These are phyloP conservation scores for Salvelinus alpinus DNA, from an alignment of 2,113 vertebrate genomes.

Conservation along the genomic window DNA sequence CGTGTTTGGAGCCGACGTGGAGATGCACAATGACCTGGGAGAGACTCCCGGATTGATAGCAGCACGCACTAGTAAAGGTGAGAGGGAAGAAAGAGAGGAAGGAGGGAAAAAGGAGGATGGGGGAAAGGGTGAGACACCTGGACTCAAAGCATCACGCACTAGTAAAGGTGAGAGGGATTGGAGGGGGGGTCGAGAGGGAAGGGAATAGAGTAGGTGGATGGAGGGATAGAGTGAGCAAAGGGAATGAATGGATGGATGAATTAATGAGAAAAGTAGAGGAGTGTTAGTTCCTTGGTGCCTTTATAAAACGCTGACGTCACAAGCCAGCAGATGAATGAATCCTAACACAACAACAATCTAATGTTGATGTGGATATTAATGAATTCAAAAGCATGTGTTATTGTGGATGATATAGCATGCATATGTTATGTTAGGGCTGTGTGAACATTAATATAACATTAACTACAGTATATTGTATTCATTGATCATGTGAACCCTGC, in stretches of 20 bases:
- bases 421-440: not conserved
- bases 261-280: not conserved
- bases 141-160: conserved; percentile 85
- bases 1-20: conserved; percentile 92
- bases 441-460: not conserved
- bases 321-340: not conserved
- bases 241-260: too few species aligned
- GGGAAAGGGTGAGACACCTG: conserved; percentile 83
- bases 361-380: not conserved
- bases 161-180: conserved; percentile 84
- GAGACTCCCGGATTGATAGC: conserved; percentile 91
- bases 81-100: not conserved
- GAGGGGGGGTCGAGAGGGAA: not conserved
- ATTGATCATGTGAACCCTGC: not conserved
- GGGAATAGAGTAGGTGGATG: not conserved
- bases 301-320: conserved; percentile 10
- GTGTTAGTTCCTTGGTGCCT: not conserved
- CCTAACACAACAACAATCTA: not conserved
- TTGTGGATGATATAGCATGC: not conserved
- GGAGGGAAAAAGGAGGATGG: not conserved
- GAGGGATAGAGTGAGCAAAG: too few species aligned
- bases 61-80: conserved; percentile 91
- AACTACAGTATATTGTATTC: too few species aligned
- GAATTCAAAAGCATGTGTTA: not conserved
- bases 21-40: conserved; percentile 87